Percentiles rank a stretch among this genome's conserved stretches.
Conservation (phyloP, 2,888 invertebrate genomes). For the Margaritifera margaritifera region DNA sequence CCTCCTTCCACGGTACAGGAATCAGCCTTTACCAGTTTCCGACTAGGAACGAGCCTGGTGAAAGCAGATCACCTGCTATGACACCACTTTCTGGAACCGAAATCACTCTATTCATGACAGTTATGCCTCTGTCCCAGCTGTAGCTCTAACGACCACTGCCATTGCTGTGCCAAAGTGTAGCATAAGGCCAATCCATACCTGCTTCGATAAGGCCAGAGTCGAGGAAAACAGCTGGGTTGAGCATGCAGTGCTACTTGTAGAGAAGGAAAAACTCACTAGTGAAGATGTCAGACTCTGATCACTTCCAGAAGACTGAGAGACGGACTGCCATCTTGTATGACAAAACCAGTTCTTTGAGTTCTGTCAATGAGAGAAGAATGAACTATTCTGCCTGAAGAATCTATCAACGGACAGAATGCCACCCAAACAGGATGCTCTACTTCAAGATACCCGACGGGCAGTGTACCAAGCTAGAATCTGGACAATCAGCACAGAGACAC, state of each 20-base stretch:
- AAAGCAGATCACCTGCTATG: no score
- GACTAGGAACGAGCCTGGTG: slow-evolving; percentile 9
- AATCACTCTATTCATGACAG: slow-evolving; percentile 10
- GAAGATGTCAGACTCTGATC: neutral
- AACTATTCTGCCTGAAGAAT: neutral
- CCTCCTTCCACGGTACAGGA: slow-evolving; percentile 25
- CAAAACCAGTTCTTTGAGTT: neutral
- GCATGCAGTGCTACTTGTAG: no score
- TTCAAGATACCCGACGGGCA: neutral
- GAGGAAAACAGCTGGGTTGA: no score
- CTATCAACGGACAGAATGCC: neutral
- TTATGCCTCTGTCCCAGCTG: slow-evolving; percentile 13
- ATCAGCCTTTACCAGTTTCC: slow-evolving; percentile 22
- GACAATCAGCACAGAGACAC: neutral
- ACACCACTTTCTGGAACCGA: slow-evolving; percentile 9
- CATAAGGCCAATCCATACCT: neutral
- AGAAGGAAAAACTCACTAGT: no score
- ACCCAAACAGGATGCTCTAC: neutral
- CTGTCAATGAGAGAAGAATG: neutral
- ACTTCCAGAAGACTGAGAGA: neutral
- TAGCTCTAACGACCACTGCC: no score
- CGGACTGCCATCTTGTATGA: neutral
- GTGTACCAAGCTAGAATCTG: slow-evolving; percentile 1
- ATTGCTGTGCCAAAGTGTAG: neutral
- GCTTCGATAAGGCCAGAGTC: no score